These are phyloP conservation scores for Clitarchus hookeri DNA, from an alignment of 2,888 invertebrate genomes.

Conservation along the genomic window DNA sequence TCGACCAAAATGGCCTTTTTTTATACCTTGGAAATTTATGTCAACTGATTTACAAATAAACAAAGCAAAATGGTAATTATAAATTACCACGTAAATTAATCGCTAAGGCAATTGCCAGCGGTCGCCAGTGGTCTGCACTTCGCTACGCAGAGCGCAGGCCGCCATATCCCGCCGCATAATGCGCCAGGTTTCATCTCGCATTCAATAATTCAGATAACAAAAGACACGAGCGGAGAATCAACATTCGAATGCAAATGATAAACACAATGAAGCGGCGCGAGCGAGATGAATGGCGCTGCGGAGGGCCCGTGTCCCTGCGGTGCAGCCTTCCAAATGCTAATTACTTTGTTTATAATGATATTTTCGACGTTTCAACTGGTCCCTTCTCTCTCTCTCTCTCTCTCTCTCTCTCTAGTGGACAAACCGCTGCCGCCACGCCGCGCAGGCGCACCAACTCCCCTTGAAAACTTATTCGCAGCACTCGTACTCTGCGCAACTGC, in stretches of 20 bases:
- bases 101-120: not conserved
- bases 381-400: no score
- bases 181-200: not conserved
- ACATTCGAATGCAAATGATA: conserved; percentile 14
- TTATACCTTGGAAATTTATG: not conserved
- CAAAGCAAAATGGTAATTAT: not conserved
- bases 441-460: no score
- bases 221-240: not conserved
- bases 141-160: not conserved
- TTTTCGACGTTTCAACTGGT: not conserved
- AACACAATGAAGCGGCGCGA: not conserved
- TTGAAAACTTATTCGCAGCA: no score
- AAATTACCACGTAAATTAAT: not conserved
- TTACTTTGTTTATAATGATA: conserved; percentile 5
- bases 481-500: no score
- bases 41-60: not conserved
- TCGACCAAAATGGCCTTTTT: no score
- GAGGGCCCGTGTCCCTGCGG: not conserved
- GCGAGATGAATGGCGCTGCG: not conserved
- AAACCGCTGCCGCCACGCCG: no score
- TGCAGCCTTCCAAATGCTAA: not conserved
- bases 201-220: conserved; percentile 14
- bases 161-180: not conserved
- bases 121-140: not conserved
- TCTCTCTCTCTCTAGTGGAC: no score